A percentile compares a stretch with the other conserved stretches of the same genome.
These are phyloP conservation scores for Blastobasis lacticolella DNA, from an alignment of 2,888 invertebrate species.

Conservation along the genomic window DNA sequence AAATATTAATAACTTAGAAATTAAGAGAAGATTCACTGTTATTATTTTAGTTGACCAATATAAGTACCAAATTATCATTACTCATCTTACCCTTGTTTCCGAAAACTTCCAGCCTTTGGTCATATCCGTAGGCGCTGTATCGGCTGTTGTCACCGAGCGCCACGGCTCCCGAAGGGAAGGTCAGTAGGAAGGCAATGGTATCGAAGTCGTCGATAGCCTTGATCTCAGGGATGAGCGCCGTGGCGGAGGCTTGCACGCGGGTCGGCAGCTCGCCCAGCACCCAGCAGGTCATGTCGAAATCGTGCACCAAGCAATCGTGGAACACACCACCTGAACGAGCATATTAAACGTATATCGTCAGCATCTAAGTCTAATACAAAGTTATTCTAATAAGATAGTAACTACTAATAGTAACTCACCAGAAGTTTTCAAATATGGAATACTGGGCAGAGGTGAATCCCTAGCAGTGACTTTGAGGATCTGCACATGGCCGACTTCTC, in stretches of 20 bases:
- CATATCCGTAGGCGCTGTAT: constrained; percentile 78
- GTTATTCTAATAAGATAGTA: no score
- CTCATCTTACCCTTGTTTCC: constrained; percentile 65
- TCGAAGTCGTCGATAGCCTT: constrained; percentile 77
- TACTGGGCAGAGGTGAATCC: constrained; percentile 77
- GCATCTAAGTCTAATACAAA: no score
- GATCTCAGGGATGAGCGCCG: constrained; percentile 75
- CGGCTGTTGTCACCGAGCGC: constrained; percentile 78
- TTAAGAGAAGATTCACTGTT: no score
- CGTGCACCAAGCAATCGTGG: constrained; percentile 81
- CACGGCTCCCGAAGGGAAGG: constrained; percentile 77
- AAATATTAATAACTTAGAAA: no score
- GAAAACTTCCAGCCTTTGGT: constrained; percentile 79
- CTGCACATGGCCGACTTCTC: constrained; percentile 77
- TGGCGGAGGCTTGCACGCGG: constrained; percentile 68
- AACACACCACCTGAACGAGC: constrained; percentile 75
- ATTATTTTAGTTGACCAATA: no score
- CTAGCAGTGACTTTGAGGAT: constrained; percentile 77
- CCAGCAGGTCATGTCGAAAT: constrained; percentile 79
- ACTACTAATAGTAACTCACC: constrained; percentile 37
- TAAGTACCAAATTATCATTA: no score
- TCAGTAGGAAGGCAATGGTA: constrained; percentile 73
- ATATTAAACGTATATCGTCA: no score
- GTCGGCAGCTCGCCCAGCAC: constrained; percentile 76
- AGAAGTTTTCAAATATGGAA: constrained; percentile 75